phyloP scores from a whole-genome alignment of 2,797 vertebrate species.

The Rhinogobio ventralis region DNA sequence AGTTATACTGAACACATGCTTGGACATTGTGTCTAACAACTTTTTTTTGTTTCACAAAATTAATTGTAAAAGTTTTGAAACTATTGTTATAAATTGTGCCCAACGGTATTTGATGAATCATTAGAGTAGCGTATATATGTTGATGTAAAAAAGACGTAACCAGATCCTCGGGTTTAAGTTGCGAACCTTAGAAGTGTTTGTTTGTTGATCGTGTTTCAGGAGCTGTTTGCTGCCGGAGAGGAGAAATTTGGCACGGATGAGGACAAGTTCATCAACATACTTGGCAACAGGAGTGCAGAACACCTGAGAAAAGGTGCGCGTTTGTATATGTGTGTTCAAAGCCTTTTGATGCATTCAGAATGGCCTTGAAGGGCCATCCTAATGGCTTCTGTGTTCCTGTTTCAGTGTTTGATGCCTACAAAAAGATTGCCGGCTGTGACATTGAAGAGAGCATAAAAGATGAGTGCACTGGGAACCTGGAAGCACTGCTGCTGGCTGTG shows the following conservation, averaged over 20 bases:
- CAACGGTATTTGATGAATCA: neutral
- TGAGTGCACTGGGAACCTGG: conserved; percentile 90
- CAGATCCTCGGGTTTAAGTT: conserved; percentile 41
- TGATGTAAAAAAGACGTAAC: conserved; percentile 37
- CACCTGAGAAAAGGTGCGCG: conserved; percentile 87
- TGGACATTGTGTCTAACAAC: neutral
- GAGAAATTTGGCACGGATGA: conserved; percentile 94
- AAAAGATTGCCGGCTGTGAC: conserved; percentile 88
- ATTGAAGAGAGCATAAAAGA: conserved; percentile 91
- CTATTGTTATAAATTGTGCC: neutral
- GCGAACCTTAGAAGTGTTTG: conserved; percentile 41
- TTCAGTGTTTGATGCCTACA: conserved; percentile 92
- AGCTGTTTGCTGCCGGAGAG: conserved; percentile 89
- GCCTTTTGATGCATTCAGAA: neutral
- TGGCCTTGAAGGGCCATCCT: neutral
- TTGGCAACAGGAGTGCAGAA: conserved; percentile 88
- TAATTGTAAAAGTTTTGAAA: neutral
- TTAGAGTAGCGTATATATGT: neutral
- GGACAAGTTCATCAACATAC: conserved; percentile 91
- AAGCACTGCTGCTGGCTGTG: conserved; percentile 87
- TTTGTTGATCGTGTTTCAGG: conserved; percentile 74
- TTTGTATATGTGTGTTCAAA: conserved; percentile 23
- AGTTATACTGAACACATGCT: neutral
- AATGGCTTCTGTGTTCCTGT: conserved; percentile 21
- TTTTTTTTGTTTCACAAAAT: neutral